These are phyloP conservation scores for Alcis repandata DNA, from an alignment of 2,888 invertebrate genomes.

Conservation along the genomic window DNA sequence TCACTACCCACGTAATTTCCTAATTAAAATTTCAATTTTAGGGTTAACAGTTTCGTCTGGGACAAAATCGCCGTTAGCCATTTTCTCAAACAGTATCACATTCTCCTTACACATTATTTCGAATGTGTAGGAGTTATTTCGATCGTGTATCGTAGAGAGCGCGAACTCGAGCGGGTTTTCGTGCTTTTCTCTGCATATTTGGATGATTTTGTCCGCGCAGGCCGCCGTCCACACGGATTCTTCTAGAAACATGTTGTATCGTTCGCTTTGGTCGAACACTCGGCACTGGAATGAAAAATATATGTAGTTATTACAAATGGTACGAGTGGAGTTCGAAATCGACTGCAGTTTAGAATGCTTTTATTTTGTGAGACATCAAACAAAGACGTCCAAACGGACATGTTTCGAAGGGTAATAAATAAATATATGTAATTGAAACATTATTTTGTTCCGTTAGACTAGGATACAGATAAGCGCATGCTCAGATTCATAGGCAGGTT, in stretches of 20 bases:
- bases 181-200: slow-evolving; percentile 5
- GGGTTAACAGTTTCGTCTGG: slow-evolving; percentile 54
- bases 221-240: slow-evolving; percentile 73
- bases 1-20: slow-evolving; percentile 41
- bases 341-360: no score
- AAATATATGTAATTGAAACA: no score
- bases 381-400: no score
- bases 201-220: slow-evolving; percentile 60
- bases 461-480: background rate
- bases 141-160: slow-evolving; percentile 41
- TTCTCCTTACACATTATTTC: slow-evolving; percentile 62
- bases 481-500: no score
- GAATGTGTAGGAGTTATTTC: slow-evolving; percentile 51
- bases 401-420: no score
- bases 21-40: slow-evolving; percentile 61
- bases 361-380: no score
- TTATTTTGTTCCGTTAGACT: no score
- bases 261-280: slow-evolving; percentile 89
- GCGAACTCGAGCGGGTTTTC: slow-evolving; percentile 35
- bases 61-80: slow-evolving; percentile 39
- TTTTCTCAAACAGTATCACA: slow-evolving; percentile 51
- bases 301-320: background rate
- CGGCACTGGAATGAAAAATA: slow-evolving; percentile 73
- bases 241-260: slow-evolving; percentile 88
- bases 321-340: background rate